A percentile compares a stretch with the other conserved stretches of the same genome.
These are phyloP conservation scores for Lypha dubia DNA, from an alignment of 2,888 invertebrate species.

Conservation along the genomic window DNA sequence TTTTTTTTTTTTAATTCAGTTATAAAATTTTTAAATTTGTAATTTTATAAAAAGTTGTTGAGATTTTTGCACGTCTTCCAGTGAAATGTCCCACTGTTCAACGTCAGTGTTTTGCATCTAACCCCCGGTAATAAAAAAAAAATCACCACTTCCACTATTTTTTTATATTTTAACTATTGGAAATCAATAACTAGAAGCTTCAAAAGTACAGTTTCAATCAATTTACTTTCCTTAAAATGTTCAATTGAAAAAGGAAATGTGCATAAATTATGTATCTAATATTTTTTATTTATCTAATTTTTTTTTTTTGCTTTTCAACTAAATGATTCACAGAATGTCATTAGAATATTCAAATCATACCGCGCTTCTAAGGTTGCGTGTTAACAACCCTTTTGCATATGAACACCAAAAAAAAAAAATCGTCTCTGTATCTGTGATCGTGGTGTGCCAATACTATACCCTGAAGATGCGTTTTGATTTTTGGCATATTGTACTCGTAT, in stretches of 20 bases:
- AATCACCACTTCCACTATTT: conserved; percentile 44
- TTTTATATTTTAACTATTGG: conserved; percentile 15
- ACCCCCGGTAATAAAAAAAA: conserved; percentile 37
- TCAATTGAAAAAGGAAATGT: conserved; percentile 49
- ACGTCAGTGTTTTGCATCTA: conserved; percentile 8
- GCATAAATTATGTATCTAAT: conserved; percentile 68
- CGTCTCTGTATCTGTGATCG: conserved; percentile 57
- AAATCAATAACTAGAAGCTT: conserved; percentile 51
- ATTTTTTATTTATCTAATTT: conserved; percentile 7
- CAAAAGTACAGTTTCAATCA: conserved; percentile 58
- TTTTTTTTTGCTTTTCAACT: conserved; percentile 38
- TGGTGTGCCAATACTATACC: conserved; percentile 71
- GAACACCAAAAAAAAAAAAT: conserved; percentile 24
- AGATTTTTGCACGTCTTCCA: too few relatives aligned
- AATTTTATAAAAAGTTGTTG: too few relatives aligned
- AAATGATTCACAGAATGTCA: conserved; percentile 59
- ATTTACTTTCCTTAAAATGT: conserved; percentile 1
- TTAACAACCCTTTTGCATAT: conserved; percentile 54
- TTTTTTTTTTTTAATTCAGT: too few relatives aligned
- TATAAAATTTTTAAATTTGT: too few relatives aligned
- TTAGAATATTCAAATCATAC: conserved; percentile 42
- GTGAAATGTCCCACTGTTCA: background rate
- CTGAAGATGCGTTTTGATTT: conserved; percentile 68
- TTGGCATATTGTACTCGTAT: conserved; percentile 7
- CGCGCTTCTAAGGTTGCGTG: conserved; percentile 5